phyloP scores from a whole-genome alignment of 2,888 invertebrate genomes.

The Heliconius ethilla region DNA sequence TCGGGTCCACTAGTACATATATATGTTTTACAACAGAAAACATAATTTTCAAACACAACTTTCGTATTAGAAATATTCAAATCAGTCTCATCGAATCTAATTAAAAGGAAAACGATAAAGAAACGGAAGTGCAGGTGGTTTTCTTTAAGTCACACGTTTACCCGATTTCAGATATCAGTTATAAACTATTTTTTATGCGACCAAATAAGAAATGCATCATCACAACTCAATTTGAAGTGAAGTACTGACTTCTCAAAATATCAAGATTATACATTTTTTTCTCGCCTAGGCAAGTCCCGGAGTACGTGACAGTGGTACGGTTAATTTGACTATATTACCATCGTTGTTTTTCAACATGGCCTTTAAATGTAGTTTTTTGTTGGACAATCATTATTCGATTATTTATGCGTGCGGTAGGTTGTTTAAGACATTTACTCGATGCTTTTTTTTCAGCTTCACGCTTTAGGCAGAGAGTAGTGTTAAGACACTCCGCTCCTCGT shows the following conservation, averaged over 20 bases:
- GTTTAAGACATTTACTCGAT: conserved; percentile 22
- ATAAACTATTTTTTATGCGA: conserved; percentile 46
- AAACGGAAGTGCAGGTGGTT: conserved; percentile 63
- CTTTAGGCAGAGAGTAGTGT: too few species aligned
- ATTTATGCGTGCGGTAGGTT: conserved; percentile 71
- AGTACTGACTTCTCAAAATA: conserved; percentile 45
- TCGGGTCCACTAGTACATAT: too few species aligned
- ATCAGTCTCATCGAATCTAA: conserved; percentile 53
- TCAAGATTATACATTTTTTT: conserved; percentile 52
- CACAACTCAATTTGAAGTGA: conserved; percentile 34
- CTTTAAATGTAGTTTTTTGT: conserved; percentile 51
- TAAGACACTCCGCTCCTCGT: too few species aligned
- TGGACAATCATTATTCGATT: conserved; percentile 60
- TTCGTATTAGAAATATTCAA: conserved; percentile 59
- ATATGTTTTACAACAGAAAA: conserved; percentile 14
- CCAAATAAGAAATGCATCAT: conserved; percentile 44
- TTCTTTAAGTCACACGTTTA: conserved; percentile 55
- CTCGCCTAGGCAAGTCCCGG: conserved; percentile 52
- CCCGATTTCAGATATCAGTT: conserved; percentile 54
- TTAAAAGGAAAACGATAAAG: conserved; percentile 55
- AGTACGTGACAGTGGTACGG: conserved; percentile 70
- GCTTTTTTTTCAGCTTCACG: too few species aligned
- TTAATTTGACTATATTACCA: conserved; percentile 67
- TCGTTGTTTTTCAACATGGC: conserved; percentile 54
- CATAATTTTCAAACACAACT: conserved; percentile 46